phyloP scores from a whole-genome alignment of 2,113 vertebrate genomes.

The Pterocles orientalis region DNA sequence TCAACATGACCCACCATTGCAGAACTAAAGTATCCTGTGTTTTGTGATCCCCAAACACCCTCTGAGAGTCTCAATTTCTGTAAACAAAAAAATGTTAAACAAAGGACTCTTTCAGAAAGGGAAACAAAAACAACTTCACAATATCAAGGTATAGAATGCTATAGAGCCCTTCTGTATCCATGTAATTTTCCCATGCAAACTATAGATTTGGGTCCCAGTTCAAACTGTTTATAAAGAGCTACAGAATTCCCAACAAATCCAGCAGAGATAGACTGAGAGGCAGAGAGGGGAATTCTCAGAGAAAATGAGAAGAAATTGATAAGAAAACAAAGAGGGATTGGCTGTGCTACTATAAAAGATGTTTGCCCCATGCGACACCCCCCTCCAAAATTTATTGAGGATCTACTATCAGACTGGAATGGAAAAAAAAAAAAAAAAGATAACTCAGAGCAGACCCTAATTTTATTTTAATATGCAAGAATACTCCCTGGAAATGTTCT shows the following conservation, averaged over 20 bases:
- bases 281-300: not conserved
- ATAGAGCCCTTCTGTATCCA: not conserved
- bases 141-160: not conserved
- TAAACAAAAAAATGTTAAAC: not conserved
- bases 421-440: too few species aligned
- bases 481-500: not conserved
- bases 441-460: not conserved
- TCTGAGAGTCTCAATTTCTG: not conserved
- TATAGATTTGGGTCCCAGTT: not conserved
- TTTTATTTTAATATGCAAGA: not conserved
- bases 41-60: not conserved
- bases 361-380: not conserved
- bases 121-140: not conserved
- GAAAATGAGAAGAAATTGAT: not conserved
- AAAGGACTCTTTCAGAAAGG: not conserved
- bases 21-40: not conserved
- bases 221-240: not conserved
- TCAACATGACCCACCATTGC: not conserved
- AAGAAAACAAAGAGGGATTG: not conserved
- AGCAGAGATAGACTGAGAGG: not conserved
- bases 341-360: not conserved
- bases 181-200: not conserved
- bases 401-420: not conserved
- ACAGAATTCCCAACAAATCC: not conserved
- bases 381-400: not conserved